Base-by-base conservation (phyloP, 1,140 invertebrate genomes). In the Octopus sinensis region DNA sequence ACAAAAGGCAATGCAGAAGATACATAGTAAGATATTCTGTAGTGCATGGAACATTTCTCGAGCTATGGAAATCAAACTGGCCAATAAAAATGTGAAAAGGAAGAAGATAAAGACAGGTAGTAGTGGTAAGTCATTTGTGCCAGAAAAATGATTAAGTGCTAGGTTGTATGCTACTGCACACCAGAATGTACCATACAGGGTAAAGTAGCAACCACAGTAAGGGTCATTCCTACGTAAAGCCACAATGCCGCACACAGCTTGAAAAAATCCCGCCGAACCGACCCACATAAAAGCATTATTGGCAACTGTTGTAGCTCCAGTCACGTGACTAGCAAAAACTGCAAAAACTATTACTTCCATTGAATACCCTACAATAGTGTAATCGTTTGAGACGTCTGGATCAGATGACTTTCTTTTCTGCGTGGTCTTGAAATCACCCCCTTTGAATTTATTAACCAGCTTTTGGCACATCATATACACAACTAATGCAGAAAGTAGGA, bases 161-260 rank as follows among this genome's bases (percentile, higher is more conserved):
- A 87, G 76, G 68, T 83, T 86, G 62, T 79, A 85, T 6, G 84
- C 84, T 30, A 85, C 79, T 43, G 84, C 76, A 12, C 81, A 53
- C 87, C 87, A 88, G 80, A 86, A 85, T n/a, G 84, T 77, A 12
- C 84, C 84, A 73, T 85, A 82, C 1, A 88, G 76, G 17, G 85
- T 80, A 30, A 84, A 84, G 78, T 82, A 84, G 2, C 80, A 76
- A 4, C 84, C 84, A 79, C 82, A 79, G 71, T 82, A 84, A 4
- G 79, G 76, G 56, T 84, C 79, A 6, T 78, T 54, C 62, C 85
- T 79, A 52, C 87, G 80, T 7, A 86, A 79, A n/a, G 84, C 80
- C 3, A 85, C 82, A 5, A 86, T 62, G 43, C 83, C 86, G 7
- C 78, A 78, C 6, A 86, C 73, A 5, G 84, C 68, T 75, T 86